Evolutionary conservation across 2,113 vertebrate genomes (phyloP), one percentile per base, ranked within the genome.

Genomic region (Poeciliopsis occidentalis): DNA sequence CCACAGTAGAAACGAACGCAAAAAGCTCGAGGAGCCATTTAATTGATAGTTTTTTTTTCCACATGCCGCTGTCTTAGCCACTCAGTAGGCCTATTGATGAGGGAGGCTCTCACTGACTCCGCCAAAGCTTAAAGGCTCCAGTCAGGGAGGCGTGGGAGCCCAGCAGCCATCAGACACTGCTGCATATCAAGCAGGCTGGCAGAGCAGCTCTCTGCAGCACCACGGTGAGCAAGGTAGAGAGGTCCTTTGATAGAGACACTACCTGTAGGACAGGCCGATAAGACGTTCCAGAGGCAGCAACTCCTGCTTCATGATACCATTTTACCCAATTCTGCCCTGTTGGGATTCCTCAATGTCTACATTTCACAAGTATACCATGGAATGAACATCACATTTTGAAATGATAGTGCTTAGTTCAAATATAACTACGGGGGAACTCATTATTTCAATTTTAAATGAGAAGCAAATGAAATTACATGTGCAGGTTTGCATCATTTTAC

Each of bases 131-230:
- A 88, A 90, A 90, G 86, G 85, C 81, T 91, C 85, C 83, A 89
- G 89, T 91, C 89, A 89, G 88, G 80, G 84, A 87, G 82, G 87
- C 70, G 89, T 83, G 81, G 76, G 91, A 88, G 85, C 77, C 80
- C 82, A 74, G 85, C 76, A 84, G 84, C 80, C 76, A 81, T 82
- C 83, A 89, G 85, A 87, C 89, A 75, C 80, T 69, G 77, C 79
- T 90, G 89, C 89, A 92, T 92, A 92, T 91, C 85, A 92, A 93
- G 88, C 88, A 93, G 91, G 73, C 84, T 81, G 81, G 79, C 76
- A 80, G 73, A 79, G 72, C 64, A 76, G 75, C 85, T 88, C 80
- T 82, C 78, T 79, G 85, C 85, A 84, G 79, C 71, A 85, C 80
- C 80, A 76, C 60, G 60, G 67, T 72, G 83, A 78, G 69, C 65